Evolutionary conservation across 2,113 vertebrate genomes (phyloP).

Genomic region (Mesitornis unicolor): DNA sequence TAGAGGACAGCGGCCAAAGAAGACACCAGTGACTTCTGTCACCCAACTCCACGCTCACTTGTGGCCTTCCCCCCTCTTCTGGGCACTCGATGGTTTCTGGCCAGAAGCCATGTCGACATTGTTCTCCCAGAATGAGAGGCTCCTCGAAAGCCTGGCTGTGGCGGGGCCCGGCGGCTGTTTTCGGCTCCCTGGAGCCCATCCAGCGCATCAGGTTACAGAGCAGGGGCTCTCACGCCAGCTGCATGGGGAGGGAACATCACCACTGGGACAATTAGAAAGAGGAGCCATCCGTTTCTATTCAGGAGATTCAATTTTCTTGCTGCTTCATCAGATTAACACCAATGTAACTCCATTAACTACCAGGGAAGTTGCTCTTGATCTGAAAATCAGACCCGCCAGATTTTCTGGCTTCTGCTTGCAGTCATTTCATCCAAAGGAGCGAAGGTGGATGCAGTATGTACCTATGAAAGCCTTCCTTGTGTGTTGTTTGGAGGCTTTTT

Average conservation of each 20-base stretch:
- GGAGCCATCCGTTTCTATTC: neutral
- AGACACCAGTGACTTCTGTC: neutral
- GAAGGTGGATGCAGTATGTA: neutral
- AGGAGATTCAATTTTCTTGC: neutral
- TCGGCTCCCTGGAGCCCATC: neutral
- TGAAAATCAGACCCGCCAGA: neutral
- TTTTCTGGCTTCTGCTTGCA: neutral
- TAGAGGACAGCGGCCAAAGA: accelerated
- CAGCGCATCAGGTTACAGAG: conserved; percentile 13
- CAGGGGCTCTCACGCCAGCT: neutral
- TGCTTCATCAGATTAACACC: neutral
- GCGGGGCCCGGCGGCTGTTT: neutral
- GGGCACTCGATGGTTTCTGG: accelerated
- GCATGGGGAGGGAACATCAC: neutral
- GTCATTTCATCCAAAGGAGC: neutral
- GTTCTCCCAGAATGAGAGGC: neutral
- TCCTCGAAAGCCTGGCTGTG: neutral
- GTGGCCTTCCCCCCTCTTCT: neutral
- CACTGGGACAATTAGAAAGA: neutral
- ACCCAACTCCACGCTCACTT: neutral
- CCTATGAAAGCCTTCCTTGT: neutral
- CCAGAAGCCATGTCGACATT: neutral
- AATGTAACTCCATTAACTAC: neutral
- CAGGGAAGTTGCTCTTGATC: neutral
- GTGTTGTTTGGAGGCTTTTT: neutral